Conservation (phyloP, 2,797 vertebrate species). For the Coregonus suidteri region DNA sequence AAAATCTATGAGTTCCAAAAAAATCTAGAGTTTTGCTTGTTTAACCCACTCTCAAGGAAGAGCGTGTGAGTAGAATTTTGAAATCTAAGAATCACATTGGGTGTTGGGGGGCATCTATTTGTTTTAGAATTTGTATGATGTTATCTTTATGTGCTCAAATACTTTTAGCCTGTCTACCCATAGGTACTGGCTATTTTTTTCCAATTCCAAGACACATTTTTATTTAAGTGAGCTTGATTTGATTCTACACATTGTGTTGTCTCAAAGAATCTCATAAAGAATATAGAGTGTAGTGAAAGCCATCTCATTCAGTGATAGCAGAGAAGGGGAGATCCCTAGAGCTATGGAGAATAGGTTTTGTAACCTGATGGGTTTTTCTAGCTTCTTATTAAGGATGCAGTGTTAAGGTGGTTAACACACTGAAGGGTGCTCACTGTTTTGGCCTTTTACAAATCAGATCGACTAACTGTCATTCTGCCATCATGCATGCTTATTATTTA, state of each 20-base stretch:
- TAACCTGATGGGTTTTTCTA: constrained; percentile 64
- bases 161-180: neutral
- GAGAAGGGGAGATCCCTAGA: constrained; percentile 52
- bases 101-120: neutral
- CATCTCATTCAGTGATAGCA: constrained; percentile 49
- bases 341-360: constrained; percentile 57
- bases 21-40: neutral
- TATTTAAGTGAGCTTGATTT: constrained; percentile 55
- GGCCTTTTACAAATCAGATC: constrained; percentile 30
- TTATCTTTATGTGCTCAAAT: neutral
- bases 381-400: constrained; percentile 36
- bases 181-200: neutral
- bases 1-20: neutral
- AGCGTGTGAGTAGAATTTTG: neutral
- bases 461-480: neutral
- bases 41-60: neutral
- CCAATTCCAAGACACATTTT: constrained; percentile 20
- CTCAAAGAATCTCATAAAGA: constrained; percentile 27
- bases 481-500: neutral
- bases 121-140: neutral
- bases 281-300: constrained; percentile 63
- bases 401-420: constrained; percentile 58
- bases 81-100: neutral
- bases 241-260: constrained; percentile 54
- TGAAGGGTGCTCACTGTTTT: constrained; percentile 56